These are phyloP conservation scores for Octodonta nipae DNA, from an alignment of 2,888 invertebrate species.

Conservation along the genomic window DNA sequence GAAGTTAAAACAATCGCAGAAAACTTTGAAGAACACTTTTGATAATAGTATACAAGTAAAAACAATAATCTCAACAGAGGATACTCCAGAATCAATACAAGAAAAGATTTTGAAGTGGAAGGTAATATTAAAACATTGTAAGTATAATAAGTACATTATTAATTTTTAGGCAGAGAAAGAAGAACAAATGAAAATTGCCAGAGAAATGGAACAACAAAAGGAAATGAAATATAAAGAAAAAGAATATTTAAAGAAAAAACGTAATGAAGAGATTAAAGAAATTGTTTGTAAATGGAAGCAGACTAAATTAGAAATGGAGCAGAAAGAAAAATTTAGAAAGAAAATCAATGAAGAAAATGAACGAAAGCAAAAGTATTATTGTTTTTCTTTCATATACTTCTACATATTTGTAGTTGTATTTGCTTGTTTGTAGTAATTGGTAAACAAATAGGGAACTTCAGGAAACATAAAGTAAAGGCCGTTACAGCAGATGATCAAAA, in stretches of 20 bases:
- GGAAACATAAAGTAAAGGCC: too few species aligned
- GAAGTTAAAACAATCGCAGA: conserved; percentile 18
- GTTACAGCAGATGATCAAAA: too few species aligned
- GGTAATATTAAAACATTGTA: conserved; percentile 1
- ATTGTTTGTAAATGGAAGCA: conserved; percentile 21
- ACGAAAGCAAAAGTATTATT: conserved; percentile 13
- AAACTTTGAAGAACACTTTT: conserved; percentile 2
- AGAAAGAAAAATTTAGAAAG: conserved; percentile 14
- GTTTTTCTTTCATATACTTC: too few species aligned
- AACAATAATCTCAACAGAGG: conserved; percentile 5
- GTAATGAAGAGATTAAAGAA: conserved; percentile 21
- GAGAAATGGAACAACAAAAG: conserved; percentile 12
- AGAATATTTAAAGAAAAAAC: conserved; percentile 17
- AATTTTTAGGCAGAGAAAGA: conserved; percentile 12
- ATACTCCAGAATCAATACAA: conserved; percentile 7
- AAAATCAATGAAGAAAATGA: conserved; percentile 16
- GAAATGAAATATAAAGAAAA: conserved; percentile 12
- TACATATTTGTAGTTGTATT: too few species aligned
- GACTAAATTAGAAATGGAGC: conserved; percentile 15
- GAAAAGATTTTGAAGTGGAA: conserved; percentile 25
- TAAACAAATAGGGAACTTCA: too few species aligned
- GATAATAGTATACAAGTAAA: conserved; percentile 6
- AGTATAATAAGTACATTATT: conserved; percentile 7
- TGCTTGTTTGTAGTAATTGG: too few species aligned
- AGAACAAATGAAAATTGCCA: conserved; percentile 24